phyloP scores from a whole-genome alignment of 2,797 vertebrate genomes.

The Sebastes cheni region DNA sequence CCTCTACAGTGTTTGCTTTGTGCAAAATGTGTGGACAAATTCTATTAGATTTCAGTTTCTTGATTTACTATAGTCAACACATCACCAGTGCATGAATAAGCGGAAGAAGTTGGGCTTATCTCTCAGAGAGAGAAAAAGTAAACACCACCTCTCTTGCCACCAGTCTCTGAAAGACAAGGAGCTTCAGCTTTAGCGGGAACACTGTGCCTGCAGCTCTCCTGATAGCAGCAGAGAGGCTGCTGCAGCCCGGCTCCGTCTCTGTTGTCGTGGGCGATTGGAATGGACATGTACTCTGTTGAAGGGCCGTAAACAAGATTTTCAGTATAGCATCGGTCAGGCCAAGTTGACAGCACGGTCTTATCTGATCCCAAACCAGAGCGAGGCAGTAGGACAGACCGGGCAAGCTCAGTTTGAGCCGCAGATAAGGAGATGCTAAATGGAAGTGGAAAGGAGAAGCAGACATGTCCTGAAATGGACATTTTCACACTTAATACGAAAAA shows the following conservation, averaged over 20 bases:
- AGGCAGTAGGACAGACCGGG: slow-evolving; percentile 39
- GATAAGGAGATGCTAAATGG: slow-evolving; percentile 62
- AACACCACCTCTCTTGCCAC: slow-evolving; percentile 36
- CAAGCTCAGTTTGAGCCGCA: slow-evolving; percentile 48
- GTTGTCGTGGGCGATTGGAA: slow-evolving; percentile 56
- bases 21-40: neutral
- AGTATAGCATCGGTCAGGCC: slow-evolving; percentile 42
- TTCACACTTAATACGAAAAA: slow-evolving; percentile 25
- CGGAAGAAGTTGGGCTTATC: slow-evolving; percentile 49
- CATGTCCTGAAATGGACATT: slow-evolving; percentile 35
- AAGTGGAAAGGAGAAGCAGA: slow-evolving; percentile 35
- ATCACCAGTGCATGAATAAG: slow-evolving; percentile 21
- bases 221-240: slow-evolving; percentile 59
- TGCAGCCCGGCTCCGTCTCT: slow-evolving; percentile 45
- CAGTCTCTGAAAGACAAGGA: slow-evolving; percentile 54
- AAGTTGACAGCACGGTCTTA: slow-evolving; percentile 72
- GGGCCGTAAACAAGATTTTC: slow-evolving; percentile 76
- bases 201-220: slow-evolving; percentile 52
- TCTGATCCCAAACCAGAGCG: slow-evolving; percentile 68
- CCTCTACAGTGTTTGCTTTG: neutral
- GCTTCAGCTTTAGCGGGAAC: slow-evolving; percentile 29
- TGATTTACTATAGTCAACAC: slow-evolving; percentile 28
- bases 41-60: neutral
- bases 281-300: slow-evolving; percentile 70
- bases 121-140: slow-evolving; percentile 51